Percentiles rank a stretch among this genome's conserved stretches.
phyloP scores from a whole-genome alignment of 53 echinoderm and acorn worm genomes.

The Apostichopus leukothele region DNA sequence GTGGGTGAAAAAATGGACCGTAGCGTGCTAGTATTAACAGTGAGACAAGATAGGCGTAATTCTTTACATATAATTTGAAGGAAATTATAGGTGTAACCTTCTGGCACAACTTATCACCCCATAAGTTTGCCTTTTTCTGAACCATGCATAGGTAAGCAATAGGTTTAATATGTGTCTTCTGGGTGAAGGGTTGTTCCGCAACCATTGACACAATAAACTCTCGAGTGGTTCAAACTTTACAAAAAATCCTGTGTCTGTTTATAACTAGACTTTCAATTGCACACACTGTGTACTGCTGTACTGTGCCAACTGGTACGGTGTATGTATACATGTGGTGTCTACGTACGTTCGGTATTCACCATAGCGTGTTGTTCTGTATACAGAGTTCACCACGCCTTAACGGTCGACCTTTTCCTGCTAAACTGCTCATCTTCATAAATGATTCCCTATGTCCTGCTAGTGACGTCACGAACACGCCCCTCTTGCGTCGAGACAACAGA shows the following conservation, averaged over 20 bases:
- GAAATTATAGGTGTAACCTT: neutral
- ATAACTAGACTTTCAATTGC: too few species aligned
- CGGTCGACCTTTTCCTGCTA: neutral
- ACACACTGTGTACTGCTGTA: too few species aligned
- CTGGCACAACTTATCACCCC: neutral
- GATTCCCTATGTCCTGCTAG: slow-evolving; percentile 6
- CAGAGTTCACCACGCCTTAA: slow-evolving; percentile 25
- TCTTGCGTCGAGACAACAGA: slow-evolving; percentile 38
- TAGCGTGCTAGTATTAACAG: neutral
- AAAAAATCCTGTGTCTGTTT: too few species aligned
- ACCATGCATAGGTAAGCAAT: neutral
- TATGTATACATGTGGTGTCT: too few species aligned
- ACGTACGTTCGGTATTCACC: neutral
- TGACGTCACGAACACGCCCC: slow-evolving; percentile 43
- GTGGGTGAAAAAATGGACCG: neutral
- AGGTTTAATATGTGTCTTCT: neutral
- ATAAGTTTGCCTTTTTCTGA: neutral
- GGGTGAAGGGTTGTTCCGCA: neutral
- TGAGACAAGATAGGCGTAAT: neutral
- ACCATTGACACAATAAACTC: neutral
- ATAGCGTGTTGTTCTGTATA: neutral
- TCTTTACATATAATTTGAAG: neutral
- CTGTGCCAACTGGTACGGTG: too few species aligned
- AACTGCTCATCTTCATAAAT: slow-evolving; percentile 31
- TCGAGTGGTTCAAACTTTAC: neutral